A percentile compares a stretch with the other conserved stretches of the same genome.
These are phyloP conservation scores for Erpornis zantholeuca DNA, from an alignment of 2,113 vertebrate genomes.

Conservation along the genomic window DNA sequence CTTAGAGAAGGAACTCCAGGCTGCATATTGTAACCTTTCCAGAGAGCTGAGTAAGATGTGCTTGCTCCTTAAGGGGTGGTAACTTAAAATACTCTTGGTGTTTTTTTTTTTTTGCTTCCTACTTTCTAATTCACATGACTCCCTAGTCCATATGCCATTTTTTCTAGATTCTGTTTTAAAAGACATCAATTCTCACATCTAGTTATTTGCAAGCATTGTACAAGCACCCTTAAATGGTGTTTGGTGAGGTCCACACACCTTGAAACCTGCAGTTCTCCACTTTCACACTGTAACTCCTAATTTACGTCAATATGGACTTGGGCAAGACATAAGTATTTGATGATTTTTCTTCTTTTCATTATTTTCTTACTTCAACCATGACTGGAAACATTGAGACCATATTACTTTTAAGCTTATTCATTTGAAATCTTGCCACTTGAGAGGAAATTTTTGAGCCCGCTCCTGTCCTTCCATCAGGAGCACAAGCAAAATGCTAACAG, in stretches of 20 bases:
- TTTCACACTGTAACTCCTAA: not conserved
- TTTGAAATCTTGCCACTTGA: not conserved
- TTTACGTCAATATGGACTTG: not conserved
- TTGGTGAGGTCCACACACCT: not conserved
- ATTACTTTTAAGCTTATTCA: not conserved
- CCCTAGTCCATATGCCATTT: not conserved
- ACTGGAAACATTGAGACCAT: not conserved
- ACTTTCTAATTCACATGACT: slow-evolving; percentile 30
- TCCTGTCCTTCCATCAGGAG: not conserved
- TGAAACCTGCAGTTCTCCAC: not conserved
- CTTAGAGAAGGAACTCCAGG: not conserved
- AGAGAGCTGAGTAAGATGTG: not conserved
- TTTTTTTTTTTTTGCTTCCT: not conserved
- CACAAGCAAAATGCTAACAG: not conserved
- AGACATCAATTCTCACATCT: not conserved
- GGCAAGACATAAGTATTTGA: not conserved
- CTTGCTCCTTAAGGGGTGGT: not conserved
- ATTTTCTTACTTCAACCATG: not conserved
- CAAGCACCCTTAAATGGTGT: not conserved
- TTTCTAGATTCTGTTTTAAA: not conserved
- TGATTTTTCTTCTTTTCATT: not conserved
- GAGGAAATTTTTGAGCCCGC: not conserved
- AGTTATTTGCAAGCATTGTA: not conserved
- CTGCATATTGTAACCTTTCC: not conserved
- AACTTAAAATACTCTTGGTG: slow-evolving; percentile 29